Percentiles rank a stretch among this genome's conserved stretches.
Conservation (phyloP, 2,113 vertebrate genomes). For the Meriones unguiculatus region DNA sequence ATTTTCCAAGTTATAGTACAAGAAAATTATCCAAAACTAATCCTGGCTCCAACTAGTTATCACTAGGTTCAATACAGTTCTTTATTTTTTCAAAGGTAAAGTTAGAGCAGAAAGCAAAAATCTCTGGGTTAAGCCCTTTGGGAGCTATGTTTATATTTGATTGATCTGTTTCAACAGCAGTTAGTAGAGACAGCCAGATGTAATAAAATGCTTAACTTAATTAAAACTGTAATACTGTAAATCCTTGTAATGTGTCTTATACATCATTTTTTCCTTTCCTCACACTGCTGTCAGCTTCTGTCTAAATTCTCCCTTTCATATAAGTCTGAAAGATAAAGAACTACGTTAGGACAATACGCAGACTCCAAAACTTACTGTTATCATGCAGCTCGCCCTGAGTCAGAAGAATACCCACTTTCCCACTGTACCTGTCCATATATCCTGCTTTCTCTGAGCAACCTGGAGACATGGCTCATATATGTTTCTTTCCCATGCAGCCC, state of each 20-base stretch:
- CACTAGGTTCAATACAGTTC: not conserved
- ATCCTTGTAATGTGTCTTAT: not conserved
- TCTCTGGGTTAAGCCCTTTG: slow-evolving; percentile 27
- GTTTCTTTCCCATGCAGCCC: not conserved
- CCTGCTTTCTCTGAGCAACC: not conserved
- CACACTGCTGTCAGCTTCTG: slow-evolving; percentile 27
- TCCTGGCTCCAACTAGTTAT: not conserved
- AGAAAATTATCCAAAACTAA: not conserved
- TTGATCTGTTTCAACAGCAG: slow-evolving; percentile 31
- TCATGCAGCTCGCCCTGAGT: not conserved
- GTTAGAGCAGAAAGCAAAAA: slow-evolving; percentile 24
- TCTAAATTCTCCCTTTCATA: slow-evolving; percentile 9
- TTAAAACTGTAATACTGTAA: slow-evolving; percentile 62
- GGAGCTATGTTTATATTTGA: slow-evolving; percentile 17
- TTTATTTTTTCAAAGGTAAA: slow-evolving; percentile 33
- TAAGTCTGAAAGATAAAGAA: slow-evolving; percentile 45
- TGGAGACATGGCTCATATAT: not conserved
- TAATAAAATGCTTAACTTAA: slow-evolving; percentile 62
- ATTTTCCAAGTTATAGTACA: not conserved
- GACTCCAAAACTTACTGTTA: not conserved
- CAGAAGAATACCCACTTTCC: not conserved
- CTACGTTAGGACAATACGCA: not conserved
- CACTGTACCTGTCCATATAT: not conserved
- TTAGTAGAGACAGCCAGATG: slow-evolving; percentile 27
- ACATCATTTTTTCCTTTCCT: slow-evolving; percentile 25